Evolutionary conservation across 1,140 invertebrate genomes (phyloP), one percentile per base, ranked within the genome.

Genomic region (Babylonia areolata): DNA sequence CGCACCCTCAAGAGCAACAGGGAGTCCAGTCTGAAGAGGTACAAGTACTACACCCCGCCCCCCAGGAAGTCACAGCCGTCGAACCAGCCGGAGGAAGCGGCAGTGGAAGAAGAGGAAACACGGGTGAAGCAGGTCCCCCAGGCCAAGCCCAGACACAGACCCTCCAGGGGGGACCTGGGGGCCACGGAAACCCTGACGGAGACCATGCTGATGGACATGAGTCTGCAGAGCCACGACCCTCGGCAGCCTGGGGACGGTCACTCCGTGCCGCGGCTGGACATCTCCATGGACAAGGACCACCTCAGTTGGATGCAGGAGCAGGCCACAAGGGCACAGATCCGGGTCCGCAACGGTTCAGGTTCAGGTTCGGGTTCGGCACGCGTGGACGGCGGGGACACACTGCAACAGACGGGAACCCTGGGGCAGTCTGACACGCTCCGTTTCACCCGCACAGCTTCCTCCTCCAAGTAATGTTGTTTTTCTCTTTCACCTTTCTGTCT

Each of bases 251-350:
- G 88, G 23, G 87, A 88, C 28, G 78, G 64, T 1, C 79, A 84
- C 42, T 84, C 86, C 5, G 91, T 94, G 31, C 93, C 93, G 15
- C 88, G 89, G n/a, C 88, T 94, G 42, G 92, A 93, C 80, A 94
- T 94, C 58, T 92, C 92, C 28, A 85, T 94, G 83, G 93, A 94
- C 88, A 91, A 91, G 20, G 93, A 94, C 84, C 92, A 94, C 87
- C 88, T 92, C 81, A 91, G 90, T 69, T 94, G 93, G 93, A 64
- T 94, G 5, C 88, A 93, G 79, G 93, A 94, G 46, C 92, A 94
- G 83, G 90, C 90, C 9, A 90, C 85, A 31, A 91, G 91, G 69
- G 91, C 90, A 35, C 87, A 91, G 78, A 71, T 91, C 31, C 83
- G 91, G 64, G 85, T 84, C 31, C 89, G 89, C 33, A 92, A 87